A percentile compares a stretch with the other conserved stretches of the same genome.
phyloP scores from a whole-genome alignment of 2,113 vertebrate genomes.

The Stigmatopora nigra region DNA sequence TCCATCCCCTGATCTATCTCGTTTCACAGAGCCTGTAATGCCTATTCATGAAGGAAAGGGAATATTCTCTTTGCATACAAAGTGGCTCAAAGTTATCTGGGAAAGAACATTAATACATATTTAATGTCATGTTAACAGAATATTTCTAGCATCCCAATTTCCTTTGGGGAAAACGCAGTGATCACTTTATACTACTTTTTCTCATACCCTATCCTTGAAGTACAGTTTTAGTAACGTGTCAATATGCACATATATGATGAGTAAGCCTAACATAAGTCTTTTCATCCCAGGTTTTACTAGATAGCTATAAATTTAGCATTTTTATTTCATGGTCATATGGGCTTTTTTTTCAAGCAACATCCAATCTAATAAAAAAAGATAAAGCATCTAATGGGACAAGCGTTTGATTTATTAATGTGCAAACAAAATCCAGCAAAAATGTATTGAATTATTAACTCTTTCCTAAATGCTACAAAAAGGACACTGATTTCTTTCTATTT shows the following conservation, averaged over 20 bases:
- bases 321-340: neutral
- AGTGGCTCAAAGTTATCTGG: conserved; percentile 49
- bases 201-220: neutral
- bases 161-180: conserved; percentile 29
- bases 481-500: neutral
- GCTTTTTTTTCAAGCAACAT: neutral
- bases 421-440: conserved; percentile 1
- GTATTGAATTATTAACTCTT: neutral
- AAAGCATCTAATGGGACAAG: neutral
- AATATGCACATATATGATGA: neutral
- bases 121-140: conserved; percentile 65
- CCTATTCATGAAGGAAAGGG: conserved; percentile 35
- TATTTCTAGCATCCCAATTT: conserved; percentile 50
- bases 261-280: too few species aligned
- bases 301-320: neutral
- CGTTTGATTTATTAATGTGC: conserved; percentile 1
- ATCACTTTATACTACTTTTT: neutral
- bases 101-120: conserved; percentile 60
- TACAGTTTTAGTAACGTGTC: neutral
- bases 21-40: conserved; percentile 21
- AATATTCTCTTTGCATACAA: conserved; percentile 35
- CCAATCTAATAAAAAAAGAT: neutral
- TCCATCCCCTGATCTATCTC: conserved; percentile 18
- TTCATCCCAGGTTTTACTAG: neutral
- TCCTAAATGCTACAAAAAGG: neutral